phyloP scores from a whole-genome alignment of 2,113 vertebrate genomes.

The Puffinus mauretanicus region DNA sequence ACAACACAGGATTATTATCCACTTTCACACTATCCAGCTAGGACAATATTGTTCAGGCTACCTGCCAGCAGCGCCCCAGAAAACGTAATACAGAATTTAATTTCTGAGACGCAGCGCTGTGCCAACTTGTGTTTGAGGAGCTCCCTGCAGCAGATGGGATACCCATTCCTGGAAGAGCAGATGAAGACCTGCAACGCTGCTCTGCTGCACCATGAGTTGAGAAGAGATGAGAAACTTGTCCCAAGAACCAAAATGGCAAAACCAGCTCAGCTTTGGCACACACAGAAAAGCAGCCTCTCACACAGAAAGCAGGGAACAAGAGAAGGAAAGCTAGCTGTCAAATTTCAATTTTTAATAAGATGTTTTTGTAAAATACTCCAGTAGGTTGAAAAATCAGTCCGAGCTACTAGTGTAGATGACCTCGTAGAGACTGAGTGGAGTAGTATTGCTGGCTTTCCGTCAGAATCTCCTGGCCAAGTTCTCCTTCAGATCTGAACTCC shows the following conservation, averaged over 20 bases:
- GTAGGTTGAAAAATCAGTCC: not conserved
- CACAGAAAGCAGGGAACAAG: too few species aligned
- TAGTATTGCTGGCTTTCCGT: not conserved
- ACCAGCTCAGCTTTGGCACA: not conserved
- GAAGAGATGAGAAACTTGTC: not conserved
- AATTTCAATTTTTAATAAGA: not conserved
- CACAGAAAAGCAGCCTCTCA: not conserved
- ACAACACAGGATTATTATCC: not conserved
- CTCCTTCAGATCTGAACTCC: not conserved
- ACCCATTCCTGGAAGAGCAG: not conserved
- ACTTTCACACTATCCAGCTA: not conserved
- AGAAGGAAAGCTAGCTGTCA: not conserved
- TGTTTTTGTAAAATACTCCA: not conserved
- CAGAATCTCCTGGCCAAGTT: not conserved
- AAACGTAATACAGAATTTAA: not conserved
- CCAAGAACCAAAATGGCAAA: not conserved
- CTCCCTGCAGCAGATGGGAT: not conserved
- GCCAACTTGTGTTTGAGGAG: not conserved
- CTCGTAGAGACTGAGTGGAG: not conserved
- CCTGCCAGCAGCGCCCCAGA: not conserved
- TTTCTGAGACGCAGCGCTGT: not conserved
- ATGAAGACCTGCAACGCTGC: not conserved
- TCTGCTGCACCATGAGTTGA: not conserved
- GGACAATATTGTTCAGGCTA: not conserved
- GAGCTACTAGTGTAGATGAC: not conserved